Evolutionary conservation across 1,140 invertebrate species (phyloP).

Genomic region (Eupristina koningsbergeri): DNA sequence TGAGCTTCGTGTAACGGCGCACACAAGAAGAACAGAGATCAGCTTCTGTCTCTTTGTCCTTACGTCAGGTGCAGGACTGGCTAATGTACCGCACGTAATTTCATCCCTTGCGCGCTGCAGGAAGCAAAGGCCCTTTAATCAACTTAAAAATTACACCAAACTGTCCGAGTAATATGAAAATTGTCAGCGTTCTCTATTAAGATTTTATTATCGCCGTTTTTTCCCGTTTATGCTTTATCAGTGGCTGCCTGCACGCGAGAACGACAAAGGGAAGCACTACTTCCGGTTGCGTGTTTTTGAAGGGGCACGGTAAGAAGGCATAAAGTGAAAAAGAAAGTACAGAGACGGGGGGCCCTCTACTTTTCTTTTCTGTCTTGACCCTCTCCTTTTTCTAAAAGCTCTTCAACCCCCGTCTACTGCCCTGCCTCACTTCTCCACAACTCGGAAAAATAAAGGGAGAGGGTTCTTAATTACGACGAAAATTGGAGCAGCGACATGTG

Average conservation of each 20-base stretch:
- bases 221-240: neutral
- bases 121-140: neutral
- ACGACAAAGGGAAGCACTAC: neutral
- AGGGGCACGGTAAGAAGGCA: no score
- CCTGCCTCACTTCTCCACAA: neutral
- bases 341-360: neutral
- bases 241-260: neutral
- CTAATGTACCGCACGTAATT: neutral
- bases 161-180: neutral
- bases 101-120: neutral
- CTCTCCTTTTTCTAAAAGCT: neutral
- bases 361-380: neutral
- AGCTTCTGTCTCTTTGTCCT: neutral
- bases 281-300: neutral
- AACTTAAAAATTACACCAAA: conserved; percentile 7
- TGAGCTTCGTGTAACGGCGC: neutral
- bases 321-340: neutral
- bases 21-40: neutral
- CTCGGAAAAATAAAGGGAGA: neutral
- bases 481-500: neutral
- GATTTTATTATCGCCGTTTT: neutral
- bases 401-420: neutral
- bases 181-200: neutral
- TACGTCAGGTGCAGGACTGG: neutral
- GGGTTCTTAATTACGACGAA: conserved; percentile 2